Conservation (phyloP, 2,888 invertebrate species). For the Acanthosepion pharaonis region DNA sequence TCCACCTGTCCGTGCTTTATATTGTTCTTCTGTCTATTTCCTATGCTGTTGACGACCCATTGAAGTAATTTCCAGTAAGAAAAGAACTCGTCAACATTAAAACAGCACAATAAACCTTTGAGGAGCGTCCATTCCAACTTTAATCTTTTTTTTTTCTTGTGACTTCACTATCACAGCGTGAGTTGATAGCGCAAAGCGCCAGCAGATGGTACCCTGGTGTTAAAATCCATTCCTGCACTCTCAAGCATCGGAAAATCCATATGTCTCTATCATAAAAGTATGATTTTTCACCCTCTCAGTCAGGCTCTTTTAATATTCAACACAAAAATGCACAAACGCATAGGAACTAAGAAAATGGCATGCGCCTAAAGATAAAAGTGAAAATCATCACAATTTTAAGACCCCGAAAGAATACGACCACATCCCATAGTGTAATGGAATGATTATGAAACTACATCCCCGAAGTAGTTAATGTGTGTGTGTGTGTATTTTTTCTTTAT, state of each 20-base stretch:
- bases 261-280: neutral
- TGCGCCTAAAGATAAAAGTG: too few relatives aligned
- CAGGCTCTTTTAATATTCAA: neutral
- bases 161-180: neutral
- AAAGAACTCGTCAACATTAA: neutral
- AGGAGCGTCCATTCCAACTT: neutral
- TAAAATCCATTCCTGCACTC: neutral
- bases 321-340: neutral
- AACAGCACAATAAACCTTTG: neutral
- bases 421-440: too few relatives aligned
- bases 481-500: too few relatives aligned
- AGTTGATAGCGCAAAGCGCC: neutral
- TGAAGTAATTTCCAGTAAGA: neutral
- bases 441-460: too few relatives aligned
- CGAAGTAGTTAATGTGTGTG: too few relatives aligned
- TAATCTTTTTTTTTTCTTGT: neutral
- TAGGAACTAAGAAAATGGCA: too few relatives aligned
- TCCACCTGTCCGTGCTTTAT: constrained; percentile 6
- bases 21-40: neutral
- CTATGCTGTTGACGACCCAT: neutral
- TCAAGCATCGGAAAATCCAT: neutral
- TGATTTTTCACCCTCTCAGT: neutral
- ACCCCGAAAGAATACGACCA: too few relatives aligned
- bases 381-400: too few relatives aligned
- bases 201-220: neutral